Evolutionary conservation across 2,797 vertebrate genomes (phyloP).

Genomic region (Ispidina lecontei): DNA sequence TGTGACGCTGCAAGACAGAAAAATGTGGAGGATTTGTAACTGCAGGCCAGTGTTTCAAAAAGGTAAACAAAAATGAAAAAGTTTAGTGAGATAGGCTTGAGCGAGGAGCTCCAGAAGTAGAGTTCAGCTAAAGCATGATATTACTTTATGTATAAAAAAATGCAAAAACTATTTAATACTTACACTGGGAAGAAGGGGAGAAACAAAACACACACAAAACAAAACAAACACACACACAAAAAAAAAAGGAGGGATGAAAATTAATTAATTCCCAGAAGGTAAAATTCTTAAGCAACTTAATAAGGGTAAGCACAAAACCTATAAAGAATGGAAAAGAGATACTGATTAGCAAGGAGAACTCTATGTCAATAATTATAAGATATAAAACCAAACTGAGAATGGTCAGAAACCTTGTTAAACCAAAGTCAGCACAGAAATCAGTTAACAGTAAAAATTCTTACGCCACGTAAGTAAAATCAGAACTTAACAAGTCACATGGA

Average conservation of each 20-base stretch:
- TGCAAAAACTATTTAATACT: background rate
- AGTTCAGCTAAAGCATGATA: background rate
- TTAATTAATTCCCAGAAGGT: background rate
- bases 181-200: background rate
- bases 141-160: background rate
- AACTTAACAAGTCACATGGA: background rate
- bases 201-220: background rate
- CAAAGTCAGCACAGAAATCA: background rate
- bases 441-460: background rate
- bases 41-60: background rate
- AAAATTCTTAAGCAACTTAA: background rate
- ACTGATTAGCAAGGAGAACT: background rate
- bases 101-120: background rate
- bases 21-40: background rate
- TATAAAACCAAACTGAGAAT: background rate
- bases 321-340: background rate
- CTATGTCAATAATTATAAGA: background rate
- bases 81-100: background rate
- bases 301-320: background rate
- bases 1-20: background rate
- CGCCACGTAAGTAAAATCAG: background rate
- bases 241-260: background rate
- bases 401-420: background rate
- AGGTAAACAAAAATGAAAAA: background rate
- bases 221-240: background rate